A percentile compares a stretch with the other conserved stretches of the same genome.
Evolutionary conservation across 2,888 invertebrate genomes (phyloP).

Genomic region (Drosophila hamatofila): DNA sequence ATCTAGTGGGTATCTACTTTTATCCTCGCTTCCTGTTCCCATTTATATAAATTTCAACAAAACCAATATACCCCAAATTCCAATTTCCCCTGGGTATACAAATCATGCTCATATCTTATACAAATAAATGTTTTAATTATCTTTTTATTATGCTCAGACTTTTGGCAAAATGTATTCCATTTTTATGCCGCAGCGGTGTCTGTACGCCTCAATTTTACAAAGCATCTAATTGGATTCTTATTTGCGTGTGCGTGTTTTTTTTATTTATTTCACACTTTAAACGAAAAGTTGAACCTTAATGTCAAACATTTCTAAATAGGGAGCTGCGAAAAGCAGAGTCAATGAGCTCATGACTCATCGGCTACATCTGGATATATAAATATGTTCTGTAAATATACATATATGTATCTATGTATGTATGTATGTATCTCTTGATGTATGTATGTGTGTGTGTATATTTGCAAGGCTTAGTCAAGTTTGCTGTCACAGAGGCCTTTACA

Average conservation of each 20-base stretch:
- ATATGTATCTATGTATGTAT: not conserved
- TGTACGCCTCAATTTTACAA: not conserved
- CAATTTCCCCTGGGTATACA: not conserved
- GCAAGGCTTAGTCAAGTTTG: slow-evolving; percentile 19
- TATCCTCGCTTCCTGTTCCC: too few species aligned
- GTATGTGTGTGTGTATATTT: not conserved
- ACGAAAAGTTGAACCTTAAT: slow-evolving; percentile 7
- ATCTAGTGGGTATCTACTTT: too few species aligned
- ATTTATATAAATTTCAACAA: not conserved
- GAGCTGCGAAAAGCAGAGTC: slow-evolving; percentile 20
- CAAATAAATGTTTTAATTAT: slow-evolving; percentile 9
- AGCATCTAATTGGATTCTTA: slow-evolving; percentile 5
- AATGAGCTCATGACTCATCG: slow-evolving; percentile 41
- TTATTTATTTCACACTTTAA: slow-evolving; percentile 3
- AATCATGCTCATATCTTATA: not conserved
- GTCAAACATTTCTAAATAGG: slow-evolving; percentile 11
- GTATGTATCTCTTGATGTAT: not conserved
- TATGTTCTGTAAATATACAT: not conserved
- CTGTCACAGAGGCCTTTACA: slow-evolving; percentile 20
- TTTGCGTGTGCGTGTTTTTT: not conserved
- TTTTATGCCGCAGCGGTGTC: not conserved
- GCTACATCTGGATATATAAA: slow-evolving; percentile 9
- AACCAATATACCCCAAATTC: not conserved
- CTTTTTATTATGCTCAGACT: not conserved
- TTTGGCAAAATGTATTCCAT: not conserved